A percentile compares a stretch with the other conserved stretches of the same genome.
These are phyloP conservation scores for Poecile atricapillus DNA, from an alignment of 2,113 vertebrate genomes.

Conservation along the genomic window DNA sequence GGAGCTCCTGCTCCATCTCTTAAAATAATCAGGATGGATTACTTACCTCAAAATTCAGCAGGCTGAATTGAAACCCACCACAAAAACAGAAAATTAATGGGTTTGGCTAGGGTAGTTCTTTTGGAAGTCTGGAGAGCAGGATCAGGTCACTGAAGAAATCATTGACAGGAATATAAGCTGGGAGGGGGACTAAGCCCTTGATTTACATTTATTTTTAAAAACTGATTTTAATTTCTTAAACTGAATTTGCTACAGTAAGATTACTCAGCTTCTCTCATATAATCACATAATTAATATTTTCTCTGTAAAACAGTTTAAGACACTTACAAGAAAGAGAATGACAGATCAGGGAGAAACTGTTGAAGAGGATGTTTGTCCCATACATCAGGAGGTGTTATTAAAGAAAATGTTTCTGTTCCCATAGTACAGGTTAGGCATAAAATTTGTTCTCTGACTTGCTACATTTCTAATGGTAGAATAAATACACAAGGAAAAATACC, in stretches of 20 bases:
- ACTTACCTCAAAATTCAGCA: fast-evolving
- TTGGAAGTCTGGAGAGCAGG: neutral
- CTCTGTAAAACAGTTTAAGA: neutral
- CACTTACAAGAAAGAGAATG: neutral
- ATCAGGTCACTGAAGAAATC: neutral
- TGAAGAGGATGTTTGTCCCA: constrained; percentile 72
- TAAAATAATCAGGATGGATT: no score
- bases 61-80: neutral
- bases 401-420: constrained; percentile 70
- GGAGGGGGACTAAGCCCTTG: neutral
- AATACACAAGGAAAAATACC: neutral
- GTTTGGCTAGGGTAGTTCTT: neutral
- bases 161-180: neutral
- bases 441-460: neutral
- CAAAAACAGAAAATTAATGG: neutral
- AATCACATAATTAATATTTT: neutral
- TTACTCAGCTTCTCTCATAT: neutral
- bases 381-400: constrained; percentile 72
- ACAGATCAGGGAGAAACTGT: constrained; percentile 57
- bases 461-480: neutral
- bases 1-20: neutral
- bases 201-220: neutral
- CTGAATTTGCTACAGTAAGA: neutral
- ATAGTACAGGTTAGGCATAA: constrained; percentile 70
- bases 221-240: neutral